Evolutionary conservation across 2,797 vertebrate genomes (phyloP), one percentile per base, ranked within the genome.

Genomic region (Threskiornis aethiopicus): DNA sequence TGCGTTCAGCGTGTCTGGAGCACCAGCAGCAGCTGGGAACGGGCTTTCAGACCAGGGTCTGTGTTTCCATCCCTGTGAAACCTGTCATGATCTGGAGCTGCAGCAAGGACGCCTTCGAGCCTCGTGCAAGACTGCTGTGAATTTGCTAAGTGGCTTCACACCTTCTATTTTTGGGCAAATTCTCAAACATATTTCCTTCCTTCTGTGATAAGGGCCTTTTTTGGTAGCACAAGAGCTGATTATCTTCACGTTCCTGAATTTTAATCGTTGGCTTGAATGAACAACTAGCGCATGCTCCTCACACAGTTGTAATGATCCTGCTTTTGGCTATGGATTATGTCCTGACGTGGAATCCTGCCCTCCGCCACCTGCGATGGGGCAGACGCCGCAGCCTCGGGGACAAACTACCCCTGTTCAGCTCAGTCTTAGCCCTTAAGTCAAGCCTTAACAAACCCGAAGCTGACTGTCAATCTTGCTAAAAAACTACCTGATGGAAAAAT

Each of bases 61-160:
- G 0, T 15, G 24, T 33, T 81, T 84, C 35, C 11, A 8, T 21
- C 41, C 13, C 13, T 44, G 42, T 39, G 42, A 66, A 77, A 46
- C 41, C 28, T 22, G 7, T 54, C 51, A 8, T 3, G 3, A 6
- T 29, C 39, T 39, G 28, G 35, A 47, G 58, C 42, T 67, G 69
- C 44, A 35, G 69, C 46, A 35, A 24, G 25, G 75, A 59, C 0
- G 0, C 35, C 41, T 49, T 70, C 0, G 0, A 39, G 33, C 44
- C 25, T 69, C 1, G 0, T 21, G 12, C 24, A 52, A 47, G 44
- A 37, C n/a, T 0, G 1, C 62, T 35, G 9, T n/a, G 41, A 39
- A n/a, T 54, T 28, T 64, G 24, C 79, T 31, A 4, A 61, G 58
- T 33, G 29, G 69, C 70, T 71, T 58, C 29, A 21, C 19, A 35